Conservation (phyloP, 2,888 invertebrate species). For the Thalpophila matura region DNA sequence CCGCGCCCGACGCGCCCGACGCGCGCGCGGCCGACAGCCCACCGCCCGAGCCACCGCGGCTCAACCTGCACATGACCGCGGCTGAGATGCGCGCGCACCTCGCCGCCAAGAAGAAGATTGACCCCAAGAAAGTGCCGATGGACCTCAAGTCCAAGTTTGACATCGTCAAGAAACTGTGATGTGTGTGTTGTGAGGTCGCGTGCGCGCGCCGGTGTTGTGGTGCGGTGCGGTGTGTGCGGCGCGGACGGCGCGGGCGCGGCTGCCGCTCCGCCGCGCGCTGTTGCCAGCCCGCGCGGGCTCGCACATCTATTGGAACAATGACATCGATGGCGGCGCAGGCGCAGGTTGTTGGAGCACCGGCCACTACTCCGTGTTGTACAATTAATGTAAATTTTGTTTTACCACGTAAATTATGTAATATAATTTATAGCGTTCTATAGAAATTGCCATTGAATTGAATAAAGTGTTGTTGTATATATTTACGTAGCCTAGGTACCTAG, state of each 20-base stretch:
- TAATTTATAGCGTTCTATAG: constrained; percentile 71
- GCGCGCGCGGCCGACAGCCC: constrained; percentile 53
- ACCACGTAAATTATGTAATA: constrained; percentile 67
- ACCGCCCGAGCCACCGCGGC: constrained; percentile 78
- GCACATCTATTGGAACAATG: constrained; percentile 62
- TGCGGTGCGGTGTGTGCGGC: constrained; percentile 57
- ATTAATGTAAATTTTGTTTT: constrained; percentile 66
- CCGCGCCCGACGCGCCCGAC: constrained; percentile 59
- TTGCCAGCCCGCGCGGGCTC: constrained; percentile 62
- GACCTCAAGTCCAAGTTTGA: constrained; percentile 98
- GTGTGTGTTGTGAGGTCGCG: constrained; percentile 55
- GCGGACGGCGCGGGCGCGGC: constrained; percentile 46
- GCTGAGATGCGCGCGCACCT: constrained; percentile 97
- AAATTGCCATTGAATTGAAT: constrained; percentile 81
- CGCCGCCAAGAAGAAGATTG: constrained; percentile 96
- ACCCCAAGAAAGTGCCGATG: constrained; percentile 97
- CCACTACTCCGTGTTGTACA: constrained; percentile 59
- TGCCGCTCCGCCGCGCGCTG: constrained; percentile 49
- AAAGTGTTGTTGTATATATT: constrained; percentile 72
- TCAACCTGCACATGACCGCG: constrained; percentile 97
- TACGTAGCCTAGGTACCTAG: constrained; percentile 70
- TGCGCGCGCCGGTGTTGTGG: constrained; percentile 52
- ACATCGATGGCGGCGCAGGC: constrained; percentile 59
- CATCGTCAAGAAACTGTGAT: constrained; percentile 97
- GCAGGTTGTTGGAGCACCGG: constrained; percentile 45